phyloP scores from a whole-genome alignment of 2,113 vertebrate species.

The Alosa alosa region DNA sequence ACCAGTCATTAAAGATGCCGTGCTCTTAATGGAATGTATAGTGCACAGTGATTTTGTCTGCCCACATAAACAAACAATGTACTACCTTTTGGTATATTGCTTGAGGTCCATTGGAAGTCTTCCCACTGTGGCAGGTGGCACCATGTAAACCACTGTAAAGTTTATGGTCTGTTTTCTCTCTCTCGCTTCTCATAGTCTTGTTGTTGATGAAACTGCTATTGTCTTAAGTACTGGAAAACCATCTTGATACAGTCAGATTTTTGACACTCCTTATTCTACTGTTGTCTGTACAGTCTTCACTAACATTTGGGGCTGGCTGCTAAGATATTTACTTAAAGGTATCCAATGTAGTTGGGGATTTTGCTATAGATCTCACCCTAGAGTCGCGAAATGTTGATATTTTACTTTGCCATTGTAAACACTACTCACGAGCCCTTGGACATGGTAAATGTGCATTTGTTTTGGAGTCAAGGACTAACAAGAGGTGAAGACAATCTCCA shows the following conservation, averaged over 20 bases:
- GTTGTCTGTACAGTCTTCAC: background rate
- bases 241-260: constrained; percentile 34
- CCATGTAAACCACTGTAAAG: background rate
- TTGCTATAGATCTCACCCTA: background rate
- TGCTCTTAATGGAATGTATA: constrained; percentile 50
- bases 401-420: background rate
- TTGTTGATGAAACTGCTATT: constrained; percentile 15
- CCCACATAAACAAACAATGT: constrained; percentile 29
- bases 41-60: constrained; percentile 47
- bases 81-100: constrained; percentile 21
- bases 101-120: constrained; percentile 22
- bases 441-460: no score
- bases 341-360: no score
- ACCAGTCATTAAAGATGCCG: constrained; percentile 74
- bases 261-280: background rate
- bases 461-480: no score
- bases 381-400: no score
- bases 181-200: background rate
- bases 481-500: no score
- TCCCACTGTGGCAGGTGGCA: constrained; percentile 25
- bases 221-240: constrained; percentile 25
- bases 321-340: no score
- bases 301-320: background rate
- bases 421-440: background rate
- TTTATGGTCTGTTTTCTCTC: background rate